Evolutionary conservation across 2,888 invertebrate species (phyloP).

Genomic region (Ectemnius continuus): DNA sequence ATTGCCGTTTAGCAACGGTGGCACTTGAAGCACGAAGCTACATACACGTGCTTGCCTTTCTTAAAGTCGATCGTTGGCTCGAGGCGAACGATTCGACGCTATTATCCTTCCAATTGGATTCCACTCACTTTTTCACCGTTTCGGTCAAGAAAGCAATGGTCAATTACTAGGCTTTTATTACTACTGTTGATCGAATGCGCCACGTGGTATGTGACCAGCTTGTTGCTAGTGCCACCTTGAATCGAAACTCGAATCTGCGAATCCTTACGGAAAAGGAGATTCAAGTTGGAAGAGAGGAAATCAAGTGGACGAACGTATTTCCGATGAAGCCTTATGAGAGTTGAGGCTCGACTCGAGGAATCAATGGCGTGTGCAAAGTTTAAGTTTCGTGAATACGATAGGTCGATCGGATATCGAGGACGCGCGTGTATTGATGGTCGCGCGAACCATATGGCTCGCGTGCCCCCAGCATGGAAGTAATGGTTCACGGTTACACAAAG

Average conservation of each 20-base stretch:
- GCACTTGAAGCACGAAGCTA: background rate
- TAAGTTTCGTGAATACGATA: slow-evolving; percentile 71
- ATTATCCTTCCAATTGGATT: no score
- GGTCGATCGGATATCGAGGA: slow-evolving; percentile 57
- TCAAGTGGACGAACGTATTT: slow-evolving; percentile 36
- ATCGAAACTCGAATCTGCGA: background rate
- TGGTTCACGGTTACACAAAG: slow-evolving; percentile 66
- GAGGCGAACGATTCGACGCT: no score
- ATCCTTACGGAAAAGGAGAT: slow-evolving; percentile 9
- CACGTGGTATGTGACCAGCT: no score
- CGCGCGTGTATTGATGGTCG: slow-evolving; percentile 53
- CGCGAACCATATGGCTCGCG: slow-evolving; percentile 70
- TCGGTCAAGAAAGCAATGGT: no score
- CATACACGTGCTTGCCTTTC: background rate
- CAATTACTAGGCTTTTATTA: no score
- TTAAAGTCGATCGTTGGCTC: background rate
- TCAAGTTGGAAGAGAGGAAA: background rate
- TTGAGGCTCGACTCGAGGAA: slow-evolving; percentile 45
- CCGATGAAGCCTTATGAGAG: slow-evolving; percentile 62
- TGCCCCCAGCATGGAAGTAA: slow-evolving; percentile 74
- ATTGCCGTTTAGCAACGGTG: slow-evolving; percentile 43
- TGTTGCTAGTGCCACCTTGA: no score
- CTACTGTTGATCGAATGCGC: no score
- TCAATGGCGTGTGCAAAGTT: slow-evolving; percentile 65
- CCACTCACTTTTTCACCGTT: no score